Evolutionary conservation across 2,113 vertebrate genomes (phyloP).

Genomic region (Lanius collurio): DNA sequence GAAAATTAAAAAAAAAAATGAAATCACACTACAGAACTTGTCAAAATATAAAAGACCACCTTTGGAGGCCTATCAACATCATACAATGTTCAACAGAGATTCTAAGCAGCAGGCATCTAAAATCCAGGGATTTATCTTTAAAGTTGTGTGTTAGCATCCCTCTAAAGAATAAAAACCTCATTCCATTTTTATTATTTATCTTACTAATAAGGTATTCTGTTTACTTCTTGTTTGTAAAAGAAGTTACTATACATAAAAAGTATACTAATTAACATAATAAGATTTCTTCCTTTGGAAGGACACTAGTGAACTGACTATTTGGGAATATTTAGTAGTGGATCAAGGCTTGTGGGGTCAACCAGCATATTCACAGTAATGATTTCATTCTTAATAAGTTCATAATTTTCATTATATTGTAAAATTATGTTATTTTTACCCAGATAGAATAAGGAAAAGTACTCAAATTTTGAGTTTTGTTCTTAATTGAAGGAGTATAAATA

Average conservation of each 20-base stretch:
- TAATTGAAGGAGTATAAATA: neutral
- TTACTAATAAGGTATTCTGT: neutral
- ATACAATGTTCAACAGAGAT: neutral
- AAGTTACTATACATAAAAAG: neutral
- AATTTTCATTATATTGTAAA: neutral
- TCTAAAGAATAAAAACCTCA: neutral
- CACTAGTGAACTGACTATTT: neutral
- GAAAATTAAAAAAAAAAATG: neutral
- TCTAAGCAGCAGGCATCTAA: neutral
- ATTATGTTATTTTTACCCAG: neutral
- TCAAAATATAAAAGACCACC: neutral
- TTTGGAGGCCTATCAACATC: neutral
- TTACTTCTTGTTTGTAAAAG: neutral
- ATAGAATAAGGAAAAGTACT: neutral
- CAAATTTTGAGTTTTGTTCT: neutral
- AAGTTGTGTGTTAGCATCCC: neutral
- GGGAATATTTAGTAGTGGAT: neutral
- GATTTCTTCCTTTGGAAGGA: neutral
- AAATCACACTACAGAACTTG: neutral
- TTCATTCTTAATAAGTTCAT: neutral
- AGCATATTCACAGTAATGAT: neutral
- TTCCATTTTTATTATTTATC: neutral
- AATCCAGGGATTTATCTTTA: accelerated
- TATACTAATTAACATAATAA: neutral
- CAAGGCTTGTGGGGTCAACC: neutral